A percentile compares a stretch with the other conserved stretches of the same genome.
Conservation (phyloP, 2,888 invertebrate species). For the Leptothorax acervorum region DNA sequence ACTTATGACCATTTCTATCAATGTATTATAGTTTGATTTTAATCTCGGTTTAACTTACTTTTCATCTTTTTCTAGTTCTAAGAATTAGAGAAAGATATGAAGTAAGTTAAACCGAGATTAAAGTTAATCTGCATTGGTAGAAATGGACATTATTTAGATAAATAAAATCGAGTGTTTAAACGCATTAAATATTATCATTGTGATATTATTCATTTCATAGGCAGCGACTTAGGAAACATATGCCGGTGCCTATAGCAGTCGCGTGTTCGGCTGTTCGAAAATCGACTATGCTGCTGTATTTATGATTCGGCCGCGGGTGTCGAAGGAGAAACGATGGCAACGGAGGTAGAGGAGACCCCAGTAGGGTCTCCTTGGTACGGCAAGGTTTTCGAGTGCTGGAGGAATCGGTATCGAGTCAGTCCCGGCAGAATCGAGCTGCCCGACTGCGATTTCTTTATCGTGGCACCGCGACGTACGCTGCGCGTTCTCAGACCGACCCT, state of each 20-base stretch:
- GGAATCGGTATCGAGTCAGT: conserved; percentile 80
- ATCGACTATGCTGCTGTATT: conserved; percentile 24
- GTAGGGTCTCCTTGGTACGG: conserved; percentile 76
- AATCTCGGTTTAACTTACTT: no score
- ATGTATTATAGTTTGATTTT: no score
- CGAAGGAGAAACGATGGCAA: conserved; percentile 65
- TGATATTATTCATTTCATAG: conserved; percentile 7
- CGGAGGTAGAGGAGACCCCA: conserved; percentile 56
- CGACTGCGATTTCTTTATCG: conserved; percentile 82
- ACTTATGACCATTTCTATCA: not conserved
- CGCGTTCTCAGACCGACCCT: conserved; percentile 78
- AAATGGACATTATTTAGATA: not conserved
- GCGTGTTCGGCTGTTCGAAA: not conserved
- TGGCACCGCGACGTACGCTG: conserved; percentile 80
- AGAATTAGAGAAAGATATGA: no score
- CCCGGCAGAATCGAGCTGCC: conserved; percentile 79
- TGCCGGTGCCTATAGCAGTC: not conserved
- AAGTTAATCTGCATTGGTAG: no score
- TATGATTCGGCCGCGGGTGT: conserved; percentile 60
- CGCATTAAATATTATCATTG: not conserved
- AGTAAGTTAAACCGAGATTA: no score
- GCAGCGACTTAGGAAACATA: conserved; percentile 1
- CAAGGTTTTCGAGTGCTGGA: conserved; percentile 78
- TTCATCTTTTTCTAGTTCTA: no score
- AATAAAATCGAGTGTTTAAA: not conserved